Conservation (phyloP, 1,140 invertebrate genomes). For the Catajapyx aquilonaris region DNA sequence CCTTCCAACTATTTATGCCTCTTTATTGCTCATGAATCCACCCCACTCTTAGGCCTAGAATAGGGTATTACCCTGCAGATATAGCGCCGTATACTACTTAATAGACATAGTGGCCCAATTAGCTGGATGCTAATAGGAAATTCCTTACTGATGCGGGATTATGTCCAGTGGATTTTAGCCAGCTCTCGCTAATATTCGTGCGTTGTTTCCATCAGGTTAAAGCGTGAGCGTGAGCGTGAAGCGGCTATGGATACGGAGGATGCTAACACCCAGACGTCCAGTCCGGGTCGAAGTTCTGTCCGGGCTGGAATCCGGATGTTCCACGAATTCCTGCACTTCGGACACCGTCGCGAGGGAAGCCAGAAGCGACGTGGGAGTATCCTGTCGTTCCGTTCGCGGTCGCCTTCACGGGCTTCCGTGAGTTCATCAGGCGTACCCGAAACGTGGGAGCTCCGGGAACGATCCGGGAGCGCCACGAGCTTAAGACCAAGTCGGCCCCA, state of each 20-base stretch:
- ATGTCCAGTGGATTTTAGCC: too few relatives aligned
- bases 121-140: too few relatives aligned
- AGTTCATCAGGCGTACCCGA: neutral
- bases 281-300: neutral
- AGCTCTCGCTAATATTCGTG: too few relatives aligned
- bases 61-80: too few relatives aligned
- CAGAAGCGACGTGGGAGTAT: neutral
- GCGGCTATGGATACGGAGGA: neutral
- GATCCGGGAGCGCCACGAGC: neutral
- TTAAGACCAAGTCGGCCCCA: too few relatives aligned
- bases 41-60: too few relatives aligned
- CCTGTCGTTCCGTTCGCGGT: neutral
- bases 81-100: too few relatives aligned
- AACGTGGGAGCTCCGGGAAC: neutral
- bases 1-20: too few relatives aligned
- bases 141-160: too few relatives aligned
- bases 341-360: neutral
- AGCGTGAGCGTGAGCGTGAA: neutral
- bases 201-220: neutral
- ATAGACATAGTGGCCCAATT: too few relatives aligned
- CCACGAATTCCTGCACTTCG: neutral
- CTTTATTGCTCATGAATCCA: too few relatives aligned
- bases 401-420: neutral
- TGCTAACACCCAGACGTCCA: neutral
- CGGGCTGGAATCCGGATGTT: neutral